phyloP scores from a whole-genome alignment of 2,113 vertebrate genomes.

The Glaucidium brasilianum region DNA sequence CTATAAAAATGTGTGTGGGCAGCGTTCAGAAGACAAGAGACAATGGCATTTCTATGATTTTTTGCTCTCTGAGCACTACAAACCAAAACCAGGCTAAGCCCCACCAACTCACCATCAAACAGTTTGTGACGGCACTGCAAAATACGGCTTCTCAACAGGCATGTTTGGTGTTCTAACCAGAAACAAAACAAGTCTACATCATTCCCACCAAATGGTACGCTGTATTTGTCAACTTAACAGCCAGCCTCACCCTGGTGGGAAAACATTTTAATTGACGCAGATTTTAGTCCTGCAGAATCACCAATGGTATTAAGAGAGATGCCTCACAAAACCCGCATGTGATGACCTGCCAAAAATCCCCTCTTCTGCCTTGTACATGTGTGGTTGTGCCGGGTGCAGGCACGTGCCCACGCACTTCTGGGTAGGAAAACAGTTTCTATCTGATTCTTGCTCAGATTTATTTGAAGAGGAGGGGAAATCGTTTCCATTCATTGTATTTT shows the following conservation, averaged over 20 bases:
- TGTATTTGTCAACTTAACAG: not conserved
- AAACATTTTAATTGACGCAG: not conserved
- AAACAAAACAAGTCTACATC: not conserved
- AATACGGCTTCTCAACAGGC: not conserved
- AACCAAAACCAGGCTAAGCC: not conserved
- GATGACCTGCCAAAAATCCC: not conserved
- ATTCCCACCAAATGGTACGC: not conserved
- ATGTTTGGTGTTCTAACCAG: not conserved
- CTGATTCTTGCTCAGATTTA: constrained; percentile 31
- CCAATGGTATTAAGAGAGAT: not conserved
- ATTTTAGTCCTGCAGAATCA: not conserved
- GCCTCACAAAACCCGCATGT: not conserved
- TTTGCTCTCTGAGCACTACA: not conserved
- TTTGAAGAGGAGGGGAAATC: constrained; percentile 51
- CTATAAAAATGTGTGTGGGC: not conserved
- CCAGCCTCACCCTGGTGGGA: not conserved
- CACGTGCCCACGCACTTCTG: not conserved
- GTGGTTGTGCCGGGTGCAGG: not conserved
- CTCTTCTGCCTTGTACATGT: fast-evolving
- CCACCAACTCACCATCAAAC: not conserved
- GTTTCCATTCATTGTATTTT: constrained; percentile 66
- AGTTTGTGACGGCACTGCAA: not conserved
- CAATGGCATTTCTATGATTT: not conserved
- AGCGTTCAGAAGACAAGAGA: not conserved
- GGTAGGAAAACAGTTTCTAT: not conserved